Percentiles rank a stretch among this genome's conserved stretches.
phyloP scores from a whole-genome alignment of 2,797 vertebrate species.

The Onychomys arenicola region DNA sequence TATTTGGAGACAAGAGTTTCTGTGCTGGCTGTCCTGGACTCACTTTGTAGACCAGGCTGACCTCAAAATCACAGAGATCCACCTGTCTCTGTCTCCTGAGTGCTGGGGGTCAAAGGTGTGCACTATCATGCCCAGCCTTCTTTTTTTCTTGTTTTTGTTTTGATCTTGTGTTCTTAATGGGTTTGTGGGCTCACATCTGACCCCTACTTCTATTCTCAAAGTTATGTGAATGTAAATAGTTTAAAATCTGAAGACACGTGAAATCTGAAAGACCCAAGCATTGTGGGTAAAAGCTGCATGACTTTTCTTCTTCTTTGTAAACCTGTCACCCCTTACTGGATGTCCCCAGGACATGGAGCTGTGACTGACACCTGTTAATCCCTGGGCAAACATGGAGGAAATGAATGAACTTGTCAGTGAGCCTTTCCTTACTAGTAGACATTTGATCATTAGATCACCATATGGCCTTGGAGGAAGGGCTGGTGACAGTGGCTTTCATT shows the following conservation, averaged over 20 bases:
- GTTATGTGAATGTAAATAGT: not conserved
- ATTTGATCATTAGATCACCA: not conserved
- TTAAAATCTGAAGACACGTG: not conserved
- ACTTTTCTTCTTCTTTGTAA: not conserved
- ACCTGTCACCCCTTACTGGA: not conserved
- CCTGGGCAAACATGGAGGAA: not conserved
- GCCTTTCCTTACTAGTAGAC: not conserved
- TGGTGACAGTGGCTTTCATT: not conserved
- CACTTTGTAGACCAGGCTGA: not conserved
- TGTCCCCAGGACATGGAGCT: not conserved
- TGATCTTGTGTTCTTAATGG: not conserved
- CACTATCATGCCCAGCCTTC: too few species aligned
- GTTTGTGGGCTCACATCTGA: not conserved
- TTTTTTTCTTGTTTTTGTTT: too few species aligned
- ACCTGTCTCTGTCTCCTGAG: not conserved
- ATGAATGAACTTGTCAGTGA: not conserved
- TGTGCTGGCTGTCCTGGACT: not conserved
- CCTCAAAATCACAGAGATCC: not conserved
- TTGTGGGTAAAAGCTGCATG: not conserved
- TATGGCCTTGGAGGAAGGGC: not conserved
- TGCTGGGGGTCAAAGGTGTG: not conserved
- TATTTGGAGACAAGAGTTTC: too few species aligned
- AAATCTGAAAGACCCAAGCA: not conserved
- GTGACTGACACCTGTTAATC: not conserved
- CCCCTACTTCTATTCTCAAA: not conserved